Percentiles rank a stretch among this genome's conserved stretches.
phyloP scores from a whole-genome alignment of 1,140 invertebrate species.

The Zaprionus africanus region DNA sequence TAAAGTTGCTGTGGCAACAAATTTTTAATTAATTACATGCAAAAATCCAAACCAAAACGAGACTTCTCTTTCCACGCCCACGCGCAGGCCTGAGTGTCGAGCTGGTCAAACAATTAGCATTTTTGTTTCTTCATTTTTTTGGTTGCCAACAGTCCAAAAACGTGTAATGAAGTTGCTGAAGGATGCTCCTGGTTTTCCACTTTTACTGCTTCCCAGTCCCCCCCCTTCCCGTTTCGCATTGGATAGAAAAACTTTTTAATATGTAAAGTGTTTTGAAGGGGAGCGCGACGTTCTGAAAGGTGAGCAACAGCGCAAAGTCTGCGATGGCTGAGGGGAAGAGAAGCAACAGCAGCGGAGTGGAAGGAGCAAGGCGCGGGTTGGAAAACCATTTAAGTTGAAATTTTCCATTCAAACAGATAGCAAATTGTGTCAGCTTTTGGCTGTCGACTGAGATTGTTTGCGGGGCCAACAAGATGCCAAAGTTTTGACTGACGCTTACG shows the following conservation, averaged over 20 bases:
- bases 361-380: neutral
- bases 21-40: conserved; percentile 80
- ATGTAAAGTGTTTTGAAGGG: conserved; percentile 66
- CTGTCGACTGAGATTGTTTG: conserved; percentile 27
- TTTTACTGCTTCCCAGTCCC: neutral
- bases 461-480: neutral
- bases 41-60: conserved; percentile 52
- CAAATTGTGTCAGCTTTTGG: conserved; percentile 45
- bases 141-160: conserved; percentile 48
- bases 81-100: conserved; percentile 32
- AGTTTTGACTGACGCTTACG: conserved; percentile 5
- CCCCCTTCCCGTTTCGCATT: neutral
- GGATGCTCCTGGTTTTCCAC: conserved; percentile 43
- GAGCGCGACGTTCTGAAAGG: conserved; percentile 24
- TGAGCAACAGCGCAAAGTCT: conserved; percentile 27
- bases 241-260: conserved; percentile 68
- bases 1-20: conserved; percentile 64
- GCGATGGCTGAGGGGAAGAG: neutral
- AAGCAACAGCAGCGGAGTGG: neutral
- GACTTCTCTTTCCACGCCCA: neutral
- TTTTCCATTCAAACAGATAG: conserved; percentile 40
- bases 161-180: conserved; percentile 63
- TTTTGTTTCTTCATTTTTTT: conserved; percentile 32
- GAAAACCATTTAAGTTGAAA: conserved; percentile 38
- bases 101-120: conserved; percentile 75